These are phyloP conservation scores for Sepiola atlantica DNA, from an alignment of 2,888 invertebrate species.

Conservation along the genomic window DNA sequence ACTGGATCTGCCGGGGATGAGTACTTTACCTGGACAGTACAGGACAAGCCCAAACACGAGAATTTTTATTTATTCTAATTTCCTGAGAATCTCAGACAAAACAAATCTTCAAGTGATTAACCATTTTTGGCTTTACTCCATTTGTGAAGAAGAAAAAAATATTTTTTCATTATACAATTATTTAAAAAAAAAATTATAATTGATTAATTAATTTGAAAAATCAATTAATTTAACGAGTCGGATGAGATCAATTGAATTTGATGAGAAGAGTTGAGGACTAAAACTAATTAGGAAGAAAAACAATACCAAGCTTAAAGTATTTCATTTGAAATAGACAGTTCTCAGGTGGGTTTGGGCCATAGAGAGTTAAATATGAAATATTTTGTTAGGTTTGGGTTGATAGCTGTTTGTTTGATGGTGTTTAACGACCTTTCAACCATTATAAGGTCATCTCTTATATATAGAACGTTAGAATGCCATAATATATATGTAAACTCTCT, in stretches of 20 bases:
- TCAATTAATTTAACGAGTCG: neutral
- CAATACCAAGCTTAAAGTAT: neutral
- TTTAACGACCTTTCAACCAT: too few species aligned
- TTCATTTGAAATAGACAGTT: neutral
- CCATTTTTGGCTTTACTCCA: neutral
- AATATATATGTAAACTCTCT: too few species aligned
- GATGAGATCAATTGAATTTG: neutral
- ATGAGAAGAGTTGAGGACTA: neutral
- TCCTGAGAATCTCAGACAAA: neutral
- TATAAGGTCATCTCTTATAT: too few species aligned
- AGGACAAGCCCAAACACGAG: neutral
- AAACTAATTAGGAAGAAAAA: neutral
- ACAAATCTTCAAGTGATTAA: neutral
- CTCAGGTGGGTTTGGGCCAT: neutral
- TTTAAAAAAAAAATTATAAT: neutral
- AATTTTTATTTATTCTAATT: neutral
- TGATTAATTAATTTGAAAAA: neutral
- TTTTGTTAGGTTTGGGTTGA: too few species aligned
- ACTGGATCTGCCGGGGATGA: too few species aligned
- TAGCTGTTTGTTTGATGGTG: too few species aligned
- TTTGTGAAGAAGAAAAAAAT: neutral
- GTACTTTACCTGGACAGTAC: too few species aligned
- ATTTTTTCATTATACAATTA: neutral
- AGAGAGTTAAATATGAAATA: too few species aligned
- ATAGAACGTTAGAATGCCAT: too few species aligned